Evolutionary conservation across 2,797 vertebrate species (phyloP), one percentile per base, ranked within the genome.

Genomic region (Enteromius anoplus): DNA sequence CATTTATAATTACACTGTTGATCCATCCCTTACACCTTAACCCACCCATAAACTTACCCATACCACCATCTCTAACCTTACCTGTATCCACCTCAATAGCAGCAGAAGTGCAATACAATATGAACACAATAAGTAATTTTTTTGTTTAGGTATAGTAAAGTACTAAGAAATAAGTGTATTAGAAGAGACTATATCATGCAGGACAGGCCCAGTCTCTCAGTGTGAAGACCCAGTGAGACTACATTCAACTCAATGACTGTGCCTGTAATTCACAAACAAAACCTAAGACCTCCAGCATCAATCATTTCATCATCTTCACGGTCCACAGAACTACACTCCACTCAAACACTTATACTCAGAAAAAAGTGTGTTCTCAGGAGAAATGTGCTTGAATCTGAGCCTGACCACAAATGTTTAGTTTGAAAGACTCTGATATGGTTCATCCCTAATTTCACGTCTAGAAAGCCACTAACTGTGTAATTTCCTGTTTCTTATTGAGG

Each of bases 401-500:
- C 32, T 45, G 66, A 47, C 37, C 49, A 45, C 47, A 53, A 88
- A 89, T 91, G 86, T 89, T 93, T 94, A 93, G 94, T 95, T 93
- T 94, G 91, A 94, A 91, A 89, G 84, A 47, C 65, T 71, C 88
- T 88, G 90, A 92, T 93, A 89, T 85, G 89, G 86, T 87, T 91
- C 88, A 88, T 87, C 88, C 91, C 92, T 93, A 92, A 93, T 94
- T 92, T 92, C 88, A 91, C 89, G 91, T 92, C 92, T 90, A 90
- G 89, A 90, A 84, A 92, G 90, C 91, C 92, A 93, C 93, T 95
- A 94, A 92, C 91, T 91, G 89, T 90, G 91, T 92, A 94, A 95
- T 95, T 93, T 94, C 93, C 94, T 94, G 94, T 91, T 91, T 92
- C 90, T 89, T 91, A 90, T 90, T 89, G 88, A 92, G 92, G 90